phyloP scores from a whole-genome alignment of 2,797 vertebrate genomes.

The Cuculus canorus region DNA sequence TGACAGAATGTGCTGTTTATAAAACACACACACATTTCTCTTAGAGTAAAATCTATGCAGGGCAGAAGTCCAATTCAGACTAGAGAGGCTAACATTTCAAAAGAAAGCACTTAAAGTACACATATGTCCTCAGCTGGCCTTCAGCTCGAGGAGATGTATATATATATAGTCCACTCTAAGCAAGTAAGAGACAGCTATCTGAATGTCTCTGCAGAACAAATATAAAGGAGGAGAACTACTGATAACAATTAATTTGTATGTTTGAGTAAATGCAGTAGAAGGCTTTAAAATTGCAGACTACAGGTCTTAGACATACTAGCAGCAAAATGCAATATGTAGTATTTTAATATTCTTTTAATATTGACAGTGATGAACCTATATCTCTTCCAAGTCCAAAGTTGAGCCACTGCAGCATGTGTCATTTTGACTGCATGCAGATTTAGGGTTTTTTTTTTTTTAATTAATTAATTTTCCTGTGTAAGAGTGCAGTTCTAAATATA shows the following conservation, averaged over 20 bases:
- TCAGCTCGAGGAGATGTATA: neutral
- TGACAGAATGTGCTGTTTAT: neutral
- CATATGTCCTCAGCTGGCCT: neutral
- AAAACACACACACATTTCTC: neutral
- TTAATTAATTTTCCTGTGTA: neutral
- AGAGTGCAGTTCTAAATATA: neutral
- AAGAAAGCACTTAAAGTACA: neutral
- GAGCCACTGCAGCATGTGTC: neutral
- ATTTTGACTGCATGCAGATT: neutral
- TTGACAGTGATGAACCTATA: neutral
- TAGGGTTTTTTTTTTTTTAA: neutral
- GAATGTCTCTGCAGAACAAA: neutral
- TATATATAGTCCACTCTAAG: neutral
- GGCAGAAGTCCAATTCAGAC: neutral
- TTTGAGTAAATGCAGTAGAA: neutral
- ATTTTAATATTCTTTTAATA: neutral
- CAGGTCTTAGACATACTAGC: neutral
- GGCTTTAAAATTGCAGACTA: neutral
- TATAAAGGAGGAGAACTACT: neutral
- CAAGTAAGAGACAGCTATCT: neutral
- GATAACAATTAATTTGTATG: neutral
- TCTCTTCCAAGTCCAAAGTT: neutral
- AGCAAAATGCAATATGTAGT: neutral
- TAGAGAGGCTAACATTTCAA: neutral
- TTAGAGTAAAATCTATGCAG: neutral